These are phyloP conservation scores for Stegodyphus dumicola DNA, from an alignment of 1,140 invertebrate species.

Conservation along the genomic window DNA sequence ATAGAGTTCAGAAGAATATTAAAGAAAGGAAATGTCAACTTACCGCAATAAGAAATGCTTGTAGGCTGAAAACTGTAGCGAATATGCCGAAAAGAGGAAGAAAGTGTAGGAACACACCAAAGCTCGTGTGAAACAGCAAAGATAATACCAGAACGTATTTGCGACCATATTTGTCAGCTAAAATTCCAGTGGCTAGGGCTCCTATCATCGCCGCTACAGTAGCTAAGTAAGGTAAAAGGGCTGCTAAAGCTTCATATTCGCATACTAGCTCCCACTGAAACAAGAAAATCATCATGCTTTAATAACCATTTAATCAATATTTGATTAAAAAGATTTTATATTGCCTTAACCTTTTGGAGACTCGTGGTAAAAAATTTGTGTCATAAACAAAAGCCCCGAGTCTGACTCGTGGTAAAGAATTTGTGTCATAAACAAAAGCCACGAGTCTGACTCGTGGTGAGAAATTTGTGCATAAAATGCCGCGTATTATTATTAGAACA, in stretches of 20 bases:
- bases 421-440: no score
- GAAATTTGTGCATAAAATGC: no score
- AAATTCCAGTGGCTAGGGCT: slow-evolving; percentile 70
- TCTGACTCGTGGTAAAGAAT: no score
- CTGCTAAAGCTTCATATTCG: slow-evolving; percentile 68
- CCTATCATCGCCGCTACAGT: slow-evolving; percentile 72
- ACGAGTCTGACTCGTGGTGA: no score
- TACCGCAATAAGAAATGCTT: slow-evolving; percentile 72
- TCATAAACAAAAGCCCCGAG: no score
- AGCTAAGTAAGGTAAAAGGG: slow-evolving; percentile 70
- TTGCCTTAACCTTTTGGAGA: no score
- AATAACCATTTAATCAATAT: not conserved
- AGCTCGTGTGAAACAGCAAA: slow-evolving; percentile 70
- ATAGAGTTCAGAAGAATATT: no score
- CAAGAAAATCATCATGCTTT: not conserved
- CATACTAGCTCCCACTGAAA: slow-evolving; percentile 72
- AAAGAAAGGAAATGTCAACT: slow-evolving; percentile 3
- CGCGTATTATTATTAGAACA: no score
- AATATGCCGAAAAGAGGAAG: slow-evolving; percentile 69
- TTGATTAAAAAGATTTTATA: not conserved
- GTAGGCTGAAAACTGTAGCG: slow-evolving; percentile 68
- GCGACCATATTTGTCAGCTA: slow-evolving; percentile 72
- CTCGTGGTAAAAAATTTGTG: no score
- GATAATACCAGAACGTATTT: slow-evolving; percentile 70
- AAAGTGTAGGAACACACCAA: slow-evolving; percentile 71